A percentile compares a stretch with the other conserved stretches of the same genome.
phyloP scores from a whole-genome alignment of 2,888 invertebrate genomes.

The Euplexia lucipara region DNA sequence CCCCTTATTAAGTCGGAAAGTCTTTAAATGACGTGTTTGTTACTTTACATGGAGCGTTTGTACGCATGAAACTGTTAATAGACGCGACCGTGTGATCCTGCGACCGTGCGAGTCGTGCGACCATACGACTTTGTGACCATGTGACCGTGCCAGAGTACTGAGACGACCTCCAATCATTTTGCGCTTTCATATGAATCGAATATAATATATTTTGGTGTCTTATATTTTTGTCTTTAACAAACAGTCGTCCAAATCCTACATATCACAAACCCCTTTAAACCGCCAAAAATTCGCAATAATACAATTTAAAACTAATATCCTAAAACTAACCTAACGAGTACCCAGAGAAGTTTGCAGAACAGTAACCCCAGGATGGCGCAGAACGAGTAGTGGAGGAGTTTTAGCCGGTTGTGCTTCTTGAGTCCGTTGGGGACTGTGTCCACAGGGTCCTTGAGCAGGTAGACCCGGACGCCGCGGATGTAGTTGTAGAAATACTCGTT shows the following conservation, averaged over 20 bases:
- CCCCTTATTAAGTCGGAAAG: constrained; percentile 12
- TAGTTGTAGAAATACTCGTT: constrained; percentile 93
- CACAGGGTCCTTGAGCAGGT: constrained; percentile 94
- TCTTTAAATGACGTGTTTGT: constrained; percentile 13
- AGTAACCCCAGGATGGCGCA: constrained; percentile 63
- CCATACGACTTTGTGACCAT: no score
- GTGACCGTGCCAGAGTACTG: no score
- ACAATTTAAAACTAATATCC: constrained; percentile 48
- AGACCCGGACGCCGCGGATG: constrained; percentile 93
- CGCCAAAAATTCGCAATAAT: background rate
- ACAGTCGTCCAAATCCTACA: background rate
- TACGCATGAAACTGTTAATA: no score
- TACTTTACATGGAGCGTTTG: no score
- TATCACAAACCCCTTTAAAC: no score
- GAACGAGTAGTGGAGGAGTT: constrained; percentile 72
- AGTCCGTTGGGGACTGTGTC: constrained; percentile 92
- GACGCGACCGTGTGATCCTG: no score
- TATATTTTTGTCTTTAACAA: no score
- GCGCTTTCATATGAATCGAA: no score
- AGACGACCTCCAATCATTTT: no score
- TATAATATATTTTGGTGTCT: no score
- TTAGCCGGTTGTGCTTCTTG: constrained; percentile 80
- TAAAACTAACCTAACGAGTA: constrained; percentile 51
- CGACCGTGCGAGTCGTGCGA: no score
- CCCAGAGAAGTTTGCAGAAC: constrained; percentile 72